These are phyloP conservation scores for Dynastes grantii DNA, from an alignment of 2,888 invertebrate species.

Conservation along the genomic window DNA sequence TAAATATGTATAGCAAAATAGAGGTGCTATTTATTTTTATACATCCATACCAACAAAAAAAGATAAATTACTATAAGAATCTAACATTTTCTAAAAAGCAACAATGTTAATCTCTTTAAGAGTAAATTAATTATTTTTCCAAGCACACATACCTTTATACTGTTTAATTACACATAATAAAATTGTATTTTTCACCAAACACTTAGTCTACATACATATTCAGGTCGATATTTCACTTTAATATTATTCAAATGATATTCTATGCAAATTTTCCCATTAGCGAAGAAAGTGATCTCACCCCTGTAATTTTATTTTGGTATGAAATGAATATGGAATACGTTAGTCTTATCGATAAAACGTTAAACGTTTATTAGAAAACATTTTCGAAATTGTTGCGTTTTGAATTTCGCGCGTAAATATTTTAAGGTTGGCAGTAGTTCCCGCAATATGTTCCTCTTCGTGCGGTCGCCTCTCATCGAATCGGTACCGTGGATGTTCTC, in stretches of 20 bases:
- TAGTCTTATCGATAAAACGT: conserved; percentile 1
- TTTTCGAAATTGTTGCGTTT: conserved; percentile 18
- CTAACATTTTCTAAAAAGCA: too few relatives aligned
- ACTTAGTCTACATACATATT: background rate
- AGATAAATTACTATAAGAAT: too few relatives aligned
- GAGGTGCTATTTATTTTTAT: too few relatives aligned
- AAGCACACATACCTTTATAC: background rate
- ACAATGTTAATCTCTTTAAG: background rate
- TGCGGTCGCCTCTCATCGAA: conserved; percentile 33
- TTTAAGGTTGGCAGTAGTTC: conserved; percentile 25
- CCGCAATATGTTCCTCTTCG: conserved; percentile 42
- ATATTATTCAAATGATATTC: conserved; percentile 33
- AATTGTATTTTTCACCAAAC: too few relatives aligned
- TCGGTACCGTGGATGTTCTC: conserved; percentile 37
- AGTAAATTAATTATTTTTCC: background rate
- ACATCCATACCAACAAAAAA: too few relatives aligned
- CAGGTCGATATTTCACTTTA: conserved; percentile 12
- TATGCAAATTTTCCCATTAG: conserved; percentile 15
- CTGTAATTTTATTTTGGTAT: background rate
- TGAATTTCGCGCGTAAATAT: conserved; percentile 32
- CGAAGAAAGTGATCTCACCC: background rate
- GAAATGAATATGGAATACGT: background rate
- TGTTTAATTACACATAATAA: background rate
- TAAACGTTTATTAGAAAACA: conserved; percentile 2
- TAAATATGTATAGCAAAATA: too few relatives aligned